Evolutionary conservation across 2,797 vertebrate genomes (phyloP), one percentile per base, ranked within the genome.

Genomic region (Podargus strigoides): DNA sequence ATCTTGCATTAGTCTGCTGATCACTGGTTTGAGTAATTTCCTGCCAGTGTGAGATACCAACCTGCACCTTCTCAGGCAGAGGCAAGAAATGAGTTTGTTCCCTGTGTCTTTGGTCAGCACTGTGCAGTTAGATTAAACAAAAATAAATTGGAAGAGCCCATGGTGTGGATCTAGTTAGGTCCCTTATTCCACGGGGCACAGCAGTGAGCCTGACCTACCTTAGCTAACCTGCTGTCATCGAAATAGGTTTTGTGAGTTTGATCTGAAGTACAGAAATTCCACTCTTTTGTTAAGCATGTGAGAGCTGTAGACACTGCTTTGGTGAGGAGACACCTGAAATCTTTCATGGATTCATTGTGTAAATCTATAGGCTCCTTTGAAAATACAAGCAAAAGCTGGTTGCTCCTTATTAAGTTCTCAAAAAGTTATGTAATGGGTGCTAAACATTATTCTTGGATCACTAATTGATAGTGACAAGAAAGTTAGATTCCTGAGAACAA

Each of bases 181-280:
- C 16, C 10, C 12, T 47, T 90, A 36, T 20, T 81, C 30, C 41
- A 12, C 3, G 32, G 15, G 53, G 49, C 19, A 50, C 28, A 22
- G 34, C 0, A 0, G 41, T 56, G 14, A 84, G 23, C 37, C 47
- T 67, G 39, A 20, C 9, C 9, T n/a, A 5, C 19, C 2, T 13
- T 49, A 34, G 19, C 17, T 74, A 53, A 58, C 10, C 24, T 60
- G 36, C 21, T 4, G 1, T n/a, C n/a, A 50, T 36, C 1, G 0
- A 52, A 60, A 4, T 13, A 52, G 42, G 37, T 68, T 84, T 50
- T 55, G n/a, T 56, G 37, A 39, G 55, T 74, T 39, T 34, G 5
- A 26, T 60, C 28, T 59, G 12, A 76, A 79, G 36, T 30, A 58
- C 30, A 49, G 66, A 67, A 93, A 55, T 52, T 42, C 11, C 28